Evolutionary conservation across 2,113 vertebrate genomes (phyloP), one percentile per base, ranked within the genome.

Genomic region (Gymnarchus niloticus): DNA sequence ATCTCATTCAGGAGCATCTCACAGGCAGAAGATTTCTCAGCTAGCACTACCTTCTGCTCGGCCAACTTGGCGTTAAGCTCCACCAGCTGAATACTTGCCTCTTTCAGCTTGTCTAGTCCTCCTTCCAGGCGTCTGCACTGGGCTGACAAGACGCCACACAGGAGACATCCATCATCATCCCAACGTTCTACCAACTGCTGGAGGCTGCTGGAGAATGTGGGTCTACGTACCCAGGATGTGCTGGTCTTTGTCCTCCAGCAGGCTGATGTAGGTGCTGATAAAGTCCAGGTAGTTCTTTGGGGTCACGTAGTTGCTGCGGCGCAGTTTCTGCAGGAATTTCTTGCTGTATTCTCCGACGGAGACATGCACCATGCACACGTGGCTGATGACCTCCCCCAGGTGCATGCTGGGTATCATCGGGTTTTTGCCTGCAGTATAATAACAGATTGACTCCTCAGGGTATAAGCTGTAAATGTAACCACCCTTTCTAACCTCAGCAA

Each of bases 201-300:
- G 4, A 8, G 54, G n/a, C 7, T 19, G 9, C 48, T 41, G 9
- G 23, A 51, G 28, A 78, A n/a, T n/a, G 59, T 37, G 48, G n/a
- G 6, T 37, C 48, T 3, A 46, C 23, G 21, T 88, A 99, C 98
- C 97, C 61, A 96, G 93, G 87, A 98, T 97, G 84, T 91, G 94
- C 65, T 95, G 86, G 0, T 97, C 95, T 87, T 98, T 98, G 88
- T 99, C 96, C 1, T 97, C 92, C 88, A 99, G 90, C 44, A 99
- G 88, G 44, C 89, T 95, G 3, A 92, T 91, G 44, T 98, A 99
- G 0, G 95, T 97, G 84, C 90, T 93, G 83, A 99, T 96, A 82
- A 98, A 99, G 85, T 99, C 98, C 77, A 99, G 95, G 91, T 94
- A 99, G 89, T 98, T 99, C 92, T 98, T 99, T 14, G 98, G 97